Conservation (phyloP, 2,113 vertebrate genomes). For the Sander vitreus region DNA sequence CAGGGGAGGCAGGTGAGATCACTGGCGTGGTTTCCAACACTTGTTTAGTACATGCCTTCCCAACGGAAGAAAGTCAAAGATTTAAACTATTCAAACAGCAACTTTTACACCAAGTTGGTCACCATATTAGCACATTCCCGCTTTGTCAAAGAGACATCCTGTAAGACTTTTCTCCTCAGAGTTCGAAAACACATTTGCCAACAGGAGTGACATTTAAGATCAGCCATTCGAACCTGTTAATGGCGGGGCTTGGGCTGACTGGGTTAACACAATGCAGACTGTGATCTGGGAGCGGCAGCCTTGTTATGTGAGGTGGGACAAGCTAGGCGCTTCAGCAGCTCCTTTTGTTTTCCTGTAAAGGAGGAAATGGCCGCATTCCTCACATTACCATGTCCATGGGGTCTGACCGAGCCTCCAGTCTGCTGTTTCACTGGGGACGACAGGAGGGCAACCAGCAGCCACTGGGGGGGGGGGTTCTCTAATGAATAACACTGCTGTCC, state of each 20-base stretch:
- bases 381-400: conserved; percentile 86
- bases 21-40: no score
- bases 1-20: neutral
- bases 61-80: neutral
- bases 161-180: neutral
- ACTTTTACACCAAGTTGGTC: neutral
- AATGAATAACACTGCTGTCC: conserved; percentile 63
- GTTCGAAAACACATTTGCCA: neutral
- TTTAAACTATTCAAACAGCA: neutral
- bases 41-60: neutral
- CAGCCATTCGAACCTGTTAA: conserved; percentile 41
- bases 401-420: conserved; percentile 67
- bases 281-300: conserved; percentile 48
- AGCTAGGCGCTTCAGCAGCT: conserved; percentile 66
- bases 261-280: conserved; percentile 59
- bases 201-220: conserved; percentile 40
- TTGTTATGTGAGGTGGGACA: conserved; percentile 73
- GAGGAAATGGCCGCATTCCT: conserved; percentile 88
- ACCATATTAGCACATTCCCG: neutral
- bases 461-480: conserved; percentile 3
- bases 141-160: neutral
- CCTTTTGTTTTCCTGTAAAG: conserved; percentile 83
- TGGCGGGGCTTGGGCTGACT: conserved; percentile 40
- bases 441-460: conserved; percentile 47
- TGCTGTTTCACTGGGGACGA: conserved; percentile 65